These are phyloP conservation scores for Glossophaga mutica DNA, from an alignment of 2,797 vertebrate species.

Conservation along the genomic window DNA sequence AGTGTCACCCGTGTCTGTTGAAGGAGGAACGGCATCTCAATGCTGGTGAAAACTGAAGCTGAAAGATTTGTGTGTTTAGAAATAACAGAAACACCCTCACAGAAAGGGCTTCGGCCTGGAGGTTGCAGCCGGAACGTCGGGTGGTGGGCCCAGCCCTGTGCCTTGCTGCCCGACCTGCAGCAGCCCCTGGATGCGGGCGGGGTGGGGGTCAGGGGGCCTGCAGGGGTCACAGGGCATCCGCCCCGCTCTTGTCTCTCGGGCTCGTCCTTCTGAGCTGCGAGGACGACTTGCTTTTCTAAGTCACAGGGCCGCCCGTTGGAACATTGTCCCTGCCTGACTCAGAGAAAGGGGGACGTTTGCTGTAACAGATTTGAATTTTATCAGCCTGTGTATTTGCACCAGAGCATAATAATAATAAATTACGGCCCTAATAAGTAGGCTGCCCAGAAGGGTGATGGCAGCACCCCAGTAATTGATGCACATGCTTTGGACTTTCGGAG, in stretches of 20 bases:
- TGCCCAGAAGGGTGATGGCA: slow-evolving; percentile 76
- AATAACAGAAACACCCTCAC: not conserved
- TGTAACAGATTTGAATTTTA: slow-evolving; percentile 85
- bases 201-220: not conserved
- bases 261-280: slow-evolving; percentile 48
- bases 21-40: not conserved
- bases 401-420: slow-evolving; percentile 85
- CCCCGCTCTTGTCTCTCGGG: slow-evolving; percentile 62
- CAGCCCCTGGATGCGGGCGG: not conserved
- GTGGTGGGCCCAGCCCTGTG: fast-evolving
- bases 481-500: slow-evolving; percentile 85
- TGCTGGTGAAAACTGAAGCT: not conserved
- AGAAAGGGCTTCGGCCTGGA: not conserved
- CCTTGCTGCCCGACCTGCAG: not conserved
- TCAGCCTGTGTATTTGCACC: slow-evolving; percentile 80
- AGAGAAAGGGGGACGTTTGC: slow-evolving; percentile 79
- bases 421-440: slow-evolving; percentile 84
- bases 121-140: too few relatives aligned
- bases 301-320: slow-evolving; percentile 76
- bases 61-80: not conserved
- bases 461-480: slow-evolving; percentile 81
- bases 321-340: slow-evolving; percentile 76
- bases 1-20: not conserved
- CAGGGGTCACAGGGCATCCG: not conserved
- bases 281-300: slow-evolving; percentile 72